Percentiles rank a stretch among this genome's conserved stretches.
Conservation (phyloP, 2,113 vertebrate genomes). For the Siphamia tubifer region DNA sequence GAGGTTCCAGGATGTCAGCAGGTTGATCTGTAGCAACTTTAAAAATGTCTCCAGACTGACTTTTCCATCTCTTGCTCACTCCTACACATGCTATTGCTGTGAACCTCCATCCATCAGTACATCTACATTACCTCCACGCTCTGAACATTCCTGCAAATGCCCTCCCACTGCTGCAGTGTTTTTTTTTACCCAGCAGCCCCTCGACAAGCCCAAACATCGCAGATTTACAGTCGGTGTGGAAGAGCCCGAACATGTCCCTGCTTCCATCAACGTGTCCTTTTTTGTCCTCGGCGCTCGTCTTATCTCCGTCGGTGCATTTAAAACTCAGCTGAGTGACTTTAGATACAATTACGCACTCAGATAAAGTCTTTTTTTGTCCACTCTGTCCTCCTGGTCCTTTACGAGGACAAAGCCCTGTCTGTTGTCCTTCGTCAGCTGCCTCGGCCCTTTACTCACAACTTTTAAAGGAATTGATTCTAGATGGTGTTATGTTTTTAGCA, state of each 20-base stretch:
- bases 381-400: background rate
- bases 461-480: no score
- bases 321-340: background rate
- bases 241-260: background rate
- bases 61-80: background rate
- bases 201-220: conserved; percentile 20
- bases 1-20: no score
- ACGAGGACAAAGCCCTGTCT: background rate
- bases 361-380: background rate
- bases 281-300: background rate
- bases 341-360: background rate
- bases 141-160: conserved; percentile 27
- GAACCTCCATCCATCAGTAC: conserved; percentile 2
- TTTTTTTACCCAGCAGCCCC: conserved; percentile 10
- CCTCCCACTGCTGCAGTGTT: background rate
- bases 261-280: background rate
- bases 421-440: background rate
- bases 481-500: background rate
- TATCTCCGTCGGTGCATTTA: background rate
- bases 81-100: background rate
- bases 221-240: background rate
- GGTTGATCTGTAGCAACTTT: no score
- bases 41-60: no score
- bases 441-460: background rate
- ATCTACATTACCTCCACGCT: background rate